Evolutionary conservation across 2,888 invertebrate species (phyloP).

Genomic region (Petrophora chlorosata): DNA sequence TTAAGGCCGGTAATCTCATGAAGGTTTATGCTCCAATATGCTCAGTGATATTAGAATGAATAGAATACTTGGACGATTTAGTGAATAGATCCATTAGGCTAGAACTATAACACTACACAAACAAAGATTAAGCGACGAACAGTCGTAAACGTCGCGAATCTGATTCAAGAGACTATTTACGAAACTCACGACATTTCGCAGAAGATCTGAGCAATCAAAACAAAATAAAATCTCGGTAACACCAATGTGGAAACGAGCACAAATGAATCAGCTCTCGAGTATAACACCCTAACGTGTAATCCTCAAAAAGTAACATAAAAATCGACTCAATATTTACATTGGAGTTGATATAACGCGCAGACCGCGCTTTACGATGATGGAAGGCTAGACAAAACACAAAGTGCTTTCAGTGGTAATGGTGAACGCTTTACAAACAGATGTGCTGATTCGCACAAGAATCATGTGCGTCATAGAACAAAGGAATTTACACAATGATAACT

Average conservation of each 20-base stretch:
- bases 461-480: slow-evolving; percentile 24
- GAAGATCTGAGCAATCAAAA: slow-evolving; percentile 39
- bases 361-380: neutral
- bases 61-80: slow-evolving; percentile 3
- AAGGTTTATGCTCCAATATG: slow-evolving; percentile 10
- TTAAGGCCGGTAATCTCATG: slow-evolving; percentile 13
- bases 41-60: slow-evolving; percentile 5
- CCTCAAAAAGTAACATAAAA: slow-evolving; percentile 5
- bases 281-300: slow-evolving; percentile 14
- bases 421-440: slow-evolving; percentile 11
- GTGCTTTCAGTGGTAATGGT: slow-evolving; percentile 7
- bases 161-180: slow-evolving; percentile 26
- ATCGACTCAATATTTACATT: slow-evolving; percentile 12
- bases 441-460: slow-evolving; percentile 10
- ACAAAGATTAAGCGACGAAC: slow-evolving; percentile 12
- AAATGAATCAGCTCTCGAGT: slow-evolving; percentile 41
- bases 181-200: slow-evolving; percentile 32
- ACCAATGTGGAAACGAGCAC: slow-evolving; percentile 32
- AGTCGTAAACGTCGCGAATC: slow-evolving; percentile 8
- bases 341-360: slow-evolving; percentile 12
- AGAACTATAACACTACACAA: slow-evolving; percentile 5
- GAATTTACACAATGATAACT: slow-evolving; percentile 1
- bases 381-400: slow-evolving; percentile 8
- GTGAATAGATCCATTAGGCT: slow-evolving; percentile 1
- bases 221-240: slow-evolving; percentile 40